Evolutionary conservation across 2,113 vertebrate species (phyloP).

Genomic region (Corythoichthys intestinalis): DNA sequence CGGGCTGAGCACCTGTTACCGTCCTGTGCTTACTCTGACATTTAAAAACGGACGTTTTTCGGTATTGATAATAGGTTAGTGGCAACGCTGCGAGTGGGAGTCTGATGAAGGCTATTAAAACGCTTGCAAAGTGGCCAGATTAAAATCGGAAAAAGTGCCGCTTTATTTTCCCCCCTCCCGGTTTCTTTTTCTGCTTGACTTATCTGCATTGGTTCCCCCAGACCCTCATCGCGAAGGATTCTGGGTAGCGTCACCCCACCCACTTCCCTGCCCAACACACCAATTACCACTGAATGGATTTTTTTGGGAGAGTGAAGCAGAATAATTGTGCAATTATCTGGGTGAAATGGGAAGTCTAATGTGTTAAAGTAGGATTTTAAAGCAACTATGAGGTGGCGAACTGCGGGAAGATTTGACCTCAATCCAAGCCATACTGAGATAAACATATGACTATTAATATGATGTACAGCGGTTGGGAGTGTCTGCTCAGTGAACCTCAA

Average conservation of each 20-base stretch:
- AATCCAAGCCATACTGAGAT: constrained; percentile 59
- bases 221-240: constrained; percentile 81
- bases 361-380: constrained; percentile 87
- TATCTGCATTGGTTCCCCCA: constrained; percentile 87
- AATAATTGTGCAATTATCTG: constrained; percentile 97
- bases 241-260: constrained; percentile 75
- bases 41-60: constrained; percentile 94
- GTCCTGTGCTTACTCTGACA: constrained; percentile 89
- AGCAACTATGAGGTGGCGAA: constrained; percentile 66
- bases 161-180: constrained; percentile 45
- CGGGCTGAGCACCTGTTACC: constrained; percentile 86
- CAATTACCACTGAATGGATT: constrained; percentile 91
- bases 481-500: neutral
- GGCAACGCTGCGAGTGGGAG: constrained; percentile 83
- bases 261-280: constrained; percentile 60
- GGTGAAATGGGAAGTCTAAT: constrained; percentile 90
- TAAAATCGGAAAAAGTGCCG: constrained; percentile 94
- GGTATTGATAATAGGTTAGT: constrained; percentile 95
- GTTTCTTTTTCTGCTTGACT: constrained; percentile 64
- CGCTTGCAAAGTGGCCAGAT: constrained; percentile 96
- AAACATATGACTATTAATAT: constrained; percentile 42
- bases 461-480: constrained; percentile 7
- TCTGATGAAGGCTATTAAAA: constrained; percentile 96
- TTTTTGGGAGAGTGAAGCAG: constrained; percentile 84
- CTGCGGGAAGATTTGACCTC: constrained; percentile 50